Evolutionary conservation across 2,113 vertebrate genomes (phyloP), one percentile per base, ranked within the genome.

Genomic region (Lepus timidus): DNA sequence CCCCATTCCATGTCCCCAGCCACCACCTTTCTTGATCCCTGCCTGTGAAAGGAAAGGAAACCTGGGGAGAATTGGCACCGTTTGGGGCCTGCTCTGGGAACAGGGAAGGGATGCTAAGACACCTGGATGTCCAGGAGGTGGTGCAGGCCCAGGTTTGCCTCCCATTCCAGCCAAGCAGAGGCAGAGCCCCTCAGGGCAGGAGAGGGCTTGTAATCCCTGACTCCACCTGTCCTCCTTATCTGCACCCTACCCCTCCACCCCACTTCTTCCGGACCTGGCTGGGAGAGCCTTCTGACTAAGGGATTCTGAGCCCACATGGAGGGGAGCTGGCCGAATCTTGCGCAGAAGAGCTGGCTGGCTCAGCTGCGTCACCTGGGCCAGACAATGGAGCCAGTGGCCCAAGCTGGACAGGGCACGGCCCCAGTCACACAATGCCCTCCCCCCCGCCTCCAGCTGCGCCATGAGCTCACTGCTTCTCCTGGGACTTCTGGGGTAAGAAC

Each of bases 401-500:
- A 0, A 51, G 88, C 88, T 20, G 39, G 82, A 87, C 85, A 88
- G 92, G 80, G 88, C 88, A 91, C 92, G 73, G 89, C 20, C 70
- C 65, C 64, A 67, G 62, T 58, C 81, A 84, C 76, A 91, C 93
- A 92, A 65, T 79, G 85, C 95, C 52, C 85, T 80, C 79, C 49
- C 88, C 88, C 49, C 1, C 44, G 6, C 1, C 39, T 79, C 95
- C 97, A 97, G 97, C 97, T 97, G 97, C 33, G 95, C 78, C 78
- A 90, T 97, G 97, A 97, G 95, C 96, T 96, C 97, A 97, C 81
- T 91, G 93, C 73, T 92, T 79, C 94, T 93, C 76, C 52, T 96
- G 96, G 86, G 87, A 52, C 64, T 84, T 67, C 68, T 33, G 44
- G 74, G 64, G 86, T 58, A 81, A 91, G 83, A 94, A 81, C 39